phyloP scores from a whole-genome alignment of 2,797 vertebrate species.

The Delichon dasypus region DNA sequence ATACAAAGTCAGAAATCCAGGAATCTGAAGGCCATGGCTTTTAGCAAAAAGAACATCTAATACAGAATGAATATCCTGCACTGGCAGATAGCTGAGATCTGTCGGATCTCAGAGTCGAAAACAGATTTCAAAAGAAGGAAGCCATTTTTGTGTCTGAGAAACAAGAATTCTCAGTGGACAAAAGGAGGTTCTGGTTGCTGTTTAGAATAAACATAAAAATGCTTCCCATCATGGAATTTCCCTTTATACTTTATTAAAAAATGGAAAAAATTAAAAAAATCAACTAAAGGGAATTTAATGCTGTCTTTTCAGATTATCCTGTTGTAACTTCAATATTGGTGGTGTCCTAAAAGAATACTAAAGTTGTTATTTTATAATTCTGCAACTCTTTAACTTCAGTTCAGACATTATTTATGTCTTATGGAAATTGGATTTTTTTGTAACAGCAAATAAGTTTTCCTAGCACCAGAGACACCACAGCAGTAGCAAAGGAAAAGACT shows the following conservation, averaged over 20 bases:
- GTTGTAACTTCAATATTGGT: neutral
- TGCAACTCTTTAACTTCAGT: neutral
- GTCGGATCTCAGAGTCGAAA: neutral
- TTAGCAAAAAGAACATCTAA: neutral
- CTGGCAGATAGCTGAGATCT: neutral
- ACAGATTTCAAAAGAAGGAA: neutral
- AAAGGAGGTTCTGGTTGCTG: neutral
- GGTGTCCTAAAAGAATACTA: neutral
- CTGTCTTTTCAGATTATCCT: neutral
- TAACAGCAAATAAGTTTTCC: neutral
- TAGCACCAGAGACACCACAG: neutral
- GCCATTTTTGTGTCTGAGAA: neutral
- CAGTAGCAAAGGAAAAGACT: neutral
- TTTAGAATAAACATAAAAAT: neutral
- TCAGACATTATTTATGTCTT: neutral
- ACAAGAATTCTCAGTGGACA: neutral
- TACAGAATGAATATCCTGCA: neutral
- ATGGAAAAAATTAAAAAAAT: neutral
- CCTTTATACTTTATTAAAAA: neutral
- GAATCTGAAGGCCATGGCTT: neutral
- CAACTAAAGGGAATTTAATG: neutral
- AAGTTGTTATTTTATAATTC: neutral
- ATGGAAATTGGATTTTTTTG: neutral
- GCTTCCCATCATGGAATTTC: neutral
- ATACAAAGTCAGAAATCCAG: neutral